Evolutionary conservation across 2,113 vertebrate genomes (phyloP).

Genomic region (Acanthochromis polyacanthus): DNA sequence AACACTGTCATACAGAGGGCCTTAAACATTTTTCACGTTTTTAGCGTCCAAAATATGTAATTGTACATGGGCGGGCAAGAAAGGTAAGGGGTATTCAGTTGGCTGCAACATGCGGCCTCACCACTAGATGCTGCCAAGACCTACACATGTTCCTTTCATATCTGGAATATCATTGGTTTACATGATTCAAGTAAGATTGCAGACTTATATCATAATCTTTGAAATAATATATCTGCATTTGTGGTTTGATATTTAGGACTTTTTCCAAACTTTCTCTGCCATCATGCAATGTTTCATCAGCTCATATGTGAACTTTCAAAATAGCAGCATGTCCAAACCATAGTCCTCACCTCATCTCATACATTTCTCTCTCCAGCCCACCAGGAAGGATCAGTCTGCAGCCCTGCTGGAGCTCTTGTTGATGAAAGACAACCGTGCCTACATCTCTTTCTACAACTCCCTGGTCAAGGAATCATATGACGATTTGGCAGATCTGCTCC

Average conservation of each 20-base stretch:
- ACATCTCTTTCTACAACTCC: conserved; percentile 96
- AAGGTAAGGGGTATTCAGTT: no score
- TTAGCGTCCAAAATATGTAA: no score
- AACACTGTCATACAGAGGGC: no score
- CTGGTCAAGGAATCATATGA: conserved; percentile 90
- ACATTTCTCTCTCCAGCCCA: conserved; percentile 79
- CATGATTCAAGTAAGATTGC: not conserved
- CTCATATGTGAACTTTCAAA: not conserved
- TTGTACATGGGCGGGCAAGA: no score
- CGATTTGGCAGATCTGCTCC: conserved; percentile 91
- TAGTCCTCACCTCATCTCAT: not conserved
- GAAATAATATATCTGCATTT: no score
- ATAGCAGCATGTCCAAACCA: not conserved
- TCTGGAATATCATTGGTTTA: not conserved
- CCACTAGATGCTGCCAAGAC: no score
- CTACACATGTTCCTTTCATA: no score
- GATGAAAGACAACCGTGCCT: conserved; percentile 90
- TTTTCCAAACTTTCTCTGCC: not conserved
- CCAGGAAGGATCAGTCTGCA: conserved; percentile 87
- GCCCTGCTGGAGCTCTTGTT: conserved; percentile 90
- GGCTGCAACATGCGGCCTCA: no score
- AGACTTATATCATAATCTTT: no score
- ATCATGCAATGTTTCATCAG: not conserved
- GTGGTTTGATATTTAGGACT: no score
- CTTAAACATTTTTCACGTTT: no score